Evolutionary conservation across 2,888 invertebrate genomes (phyloP), one percentile per base, ranked within the genome.

Genomic region (Chorisops tibialis): DNA sequence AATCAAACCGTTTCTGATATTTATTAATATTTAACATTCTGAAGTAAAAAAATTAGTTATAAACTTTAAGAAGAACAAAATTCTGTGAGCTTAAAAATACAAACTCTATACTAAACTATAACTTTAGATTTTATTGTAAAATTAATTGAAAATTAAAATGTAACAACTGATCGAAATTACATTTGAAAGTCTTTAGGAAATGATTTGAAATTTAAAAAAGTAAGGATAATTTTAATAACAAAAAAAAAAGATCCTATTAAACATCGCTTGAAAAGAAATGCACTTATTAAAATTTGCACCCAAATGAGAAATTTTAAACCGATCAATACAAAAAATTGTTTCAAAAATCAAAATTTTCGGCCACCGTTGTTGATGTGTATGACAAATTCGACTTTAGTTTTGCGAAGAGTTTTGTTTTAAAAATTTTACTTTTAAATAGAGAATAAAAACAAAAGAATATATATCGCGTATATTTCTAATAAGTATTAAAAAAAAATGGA

Each of bases 221-320:
- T n/a, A n/a, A n/a, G n/a, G n/a, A n/a, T n/a, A n/a, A n/a, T n/a
- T n/a, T n/a, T n/a, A n/a, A n/a, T n/a, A n/a, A n/a, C n/a, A n/a
- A n/a, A n/a, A n/a, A n/a, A n/a, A n/a, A n/a, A n/a, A n/a, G n/a
- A n/a, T n/a, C n/a, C n/a, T n/a, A n/a, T n/a, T n/a, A 52, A 24
- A 24, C 24, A 59, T 61, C 64, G 61, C 64, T n/a, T 62, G 64
- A 62, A 52, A 48, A 51, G 49, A 54, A 64, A 62, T 62, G 65
- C 65, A 65, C 65, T 62, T 65, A 60, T 65, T 62, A 61, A 65
- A 60, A 41, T 45, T 65, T 62, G 65, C 65, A 65, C 65, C 60
- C 62, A 60, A 60, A 1, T 14, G 19, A 58, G 16, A 16, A 24
- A 30, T 14, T 14, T 39, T 18, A 41, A 22, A 19, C 22, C 11